A percentile compares a stretch with the other conserved stretches of the same genome.
Evolutionary conservation across 2,888 invertebrate genomes (phyloP).

Genomic region (Morinoia aosen): DNA sequence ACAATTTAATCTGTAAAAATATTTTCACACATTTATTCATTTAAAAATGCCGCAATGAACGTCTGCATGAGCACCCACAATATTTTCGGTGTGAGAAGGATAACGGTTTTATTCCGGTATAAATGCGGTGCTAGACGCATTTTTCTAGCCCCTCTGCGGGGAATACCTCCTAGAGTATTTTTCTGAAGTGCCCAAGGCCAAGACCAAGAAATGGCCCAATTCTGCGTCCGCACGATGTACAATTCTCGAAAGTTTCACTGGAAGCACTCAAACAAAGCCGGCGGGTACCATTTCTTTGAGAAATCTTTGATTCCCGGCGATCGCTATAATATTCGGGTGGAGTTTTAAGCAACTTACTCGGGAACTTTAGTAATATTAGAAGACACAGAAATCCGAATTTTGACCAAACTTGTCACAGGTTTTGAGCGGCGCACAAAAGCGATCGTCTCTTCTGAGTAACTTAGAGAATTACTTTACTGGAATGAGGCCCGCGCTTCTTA

Average conservation of each 20-base stretch:
- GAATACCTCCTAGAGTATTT: neutral
- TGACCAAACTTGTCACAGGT: conserved; percentile 20
- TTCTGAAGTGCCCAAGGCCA: neutral
- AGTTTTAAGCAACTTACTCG: conserved; percentile 48
- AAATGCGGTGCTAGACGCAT: neutral
- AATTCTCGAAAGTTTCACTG: conserved; percentile 18
- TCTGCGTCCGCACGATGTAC: neutral
- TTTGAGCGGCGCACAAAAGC: neutral
- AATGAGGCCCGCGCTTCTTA: neutral
- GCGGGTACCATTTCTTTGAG: conserved; percentile 30
- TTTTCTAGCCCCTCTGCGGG: neutral
- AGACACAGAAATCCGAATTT: conserved; percentile 46
- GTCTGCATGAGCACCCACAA: neutral
- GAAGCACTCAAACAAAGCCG: conserved; percentile 12
- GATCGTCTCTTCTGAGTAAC: neutral
- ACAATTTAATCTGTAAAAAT: neutral
- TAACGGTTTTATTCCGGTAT: neutral
- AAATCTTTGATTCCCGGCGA: conserved; percentile 37
- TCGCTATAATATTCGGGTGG: conserved; percentile 26
- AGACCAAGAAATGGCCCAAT: conserved; percentile 17
- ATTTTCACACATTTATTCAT: neutral
- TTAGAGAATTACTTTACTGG: conserved; percentile 3
- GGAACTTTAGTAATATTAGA: conserved; percentile 41
- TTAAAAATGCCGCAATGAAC: neutral
- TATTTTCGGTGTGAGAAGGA: neutral